Conservation (phyloP, 37 sponge, comb jelly and placozoan species). For the Axinella damicornis region DNA sequence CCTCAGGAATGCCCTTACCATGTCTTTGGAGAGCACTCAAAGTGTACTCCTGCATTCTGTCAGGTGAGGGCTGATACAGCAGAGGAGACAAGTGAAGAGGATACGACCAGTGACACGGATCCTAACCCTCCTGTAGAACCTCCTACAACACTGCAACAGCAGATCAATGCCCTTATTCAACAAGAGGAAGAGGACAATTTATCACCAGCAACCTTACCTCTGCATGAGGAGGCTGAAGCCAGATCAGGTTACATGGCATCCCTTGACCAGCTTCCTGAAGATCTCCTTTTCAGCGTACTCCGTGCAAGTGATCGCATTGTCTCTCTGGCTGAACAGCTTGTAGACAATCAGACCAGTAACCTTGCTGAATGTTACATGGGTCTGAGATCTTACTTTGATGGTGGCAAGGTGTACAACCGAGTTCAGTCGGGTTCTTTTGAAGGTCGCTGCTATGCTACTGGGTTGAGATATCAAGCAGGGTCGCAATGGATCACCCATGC, state of each 20-base stretch:
- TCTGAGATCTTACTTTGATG: slow-evolving; percentile 17
- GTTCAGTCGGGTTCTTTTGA: slow-evolving; percentile 32
- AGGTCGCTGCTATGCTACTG: slow-evolving; percentile 15
- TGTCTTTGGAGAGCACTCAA: slow-evolving; percentile 37
- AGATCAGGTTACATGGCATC: background rate
- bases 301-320: slow-evolving; percentile 29
- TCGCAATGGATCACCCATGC: background rate
- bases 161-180: too few relatives aligned
- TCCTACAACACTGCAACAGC: too few relatives aligned
- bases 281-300: background rate
- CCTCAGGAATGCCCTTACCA: slow-evolving; percentile 40
- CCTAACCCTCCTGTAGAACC: too few relatives aligned
- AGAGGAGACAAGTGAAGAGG: slow-evolving; percentile 10
- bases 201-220: too few relatives aligned
- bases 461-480: slow-evolving; percentile 18
- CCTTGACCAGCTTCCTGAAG: slow-evolving; percentile 1
- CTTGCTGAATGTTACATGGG: slow-evolving; percentile 46
- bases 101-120: too few relatives aligned
- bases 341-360: slow-evolving; percentile 43
- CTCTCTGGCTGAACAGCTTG: slow-evolving; percentile 11
- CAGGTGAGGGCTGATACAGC: background rate
- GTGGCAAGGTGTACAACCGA: slow-evolving; percentile 36
- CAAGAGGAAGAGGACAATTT: too few relatives aligned
- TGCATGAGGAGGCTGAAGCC: slow-evolving; percentile 27
- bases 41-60: slow-evolving; percentile 22